Base-by-base conservation (phyloP, 2,888 invertebrate species). In the Venusia cambrica region DNA sequence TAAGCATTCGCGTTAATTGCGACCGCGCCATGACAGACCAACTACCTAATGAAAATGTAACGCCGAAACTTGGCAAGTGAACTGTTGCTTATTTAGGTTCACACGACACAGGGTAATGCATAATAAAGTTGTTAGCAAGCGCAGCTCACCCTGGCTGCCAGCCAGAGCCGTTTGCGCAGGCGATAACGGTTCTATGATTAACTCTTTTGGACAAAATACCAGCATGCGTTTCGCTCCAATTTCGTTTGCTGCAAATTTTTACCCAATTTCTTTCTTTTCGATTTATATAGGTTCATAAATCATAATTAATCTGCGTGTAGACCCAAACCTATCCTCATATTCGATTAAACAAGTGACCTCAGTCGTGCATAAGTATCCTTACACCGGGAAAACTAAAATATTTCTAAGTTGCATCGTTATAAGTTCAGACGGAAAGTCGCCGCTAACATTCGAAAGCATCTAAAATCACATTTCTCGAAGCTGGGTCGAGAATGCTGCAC, bases 21-120 rank as follows among this genome's bases (percentile, higher is more conserved):
- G 38, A 43, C 43, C 40, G 41, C 41, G 52, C 54, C 57, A 54
- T 66, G 70, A 66, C 60, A 62, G 60, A 61, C 62, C 57, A 60
- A 64, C 74, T n/a, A n/a, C n/a, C n/a, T 79, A 74, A 80, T 79
- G 76, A 81, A 81, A 80, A 79, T 77, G 74, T 79, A 72, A 77
- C 75, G 67, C 63, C 62, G 49, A 71, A 79, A 83, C 73, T 84
- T 83, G 83, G 83, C 83, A 76, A 75, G 66, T 64, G 64, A 68
- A 66, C 69, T 68, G 69, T 70, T 73, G 71, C 74, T 78, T 81
- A 80, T 80, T 83, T 78, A 77, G 73, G 68, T 65, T 63, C 69
- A 65, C 68, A 64, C 66, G 63, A 71, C 69, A 60, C 62, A 52
- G 62, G 63, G 73, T 75, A 74, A 81, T 81, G 77, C 78, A 79